Base-by-base conservation (phyloP, 1,140 invertebrate genomes). In the Rhopalosiphum maidis region DNA sequence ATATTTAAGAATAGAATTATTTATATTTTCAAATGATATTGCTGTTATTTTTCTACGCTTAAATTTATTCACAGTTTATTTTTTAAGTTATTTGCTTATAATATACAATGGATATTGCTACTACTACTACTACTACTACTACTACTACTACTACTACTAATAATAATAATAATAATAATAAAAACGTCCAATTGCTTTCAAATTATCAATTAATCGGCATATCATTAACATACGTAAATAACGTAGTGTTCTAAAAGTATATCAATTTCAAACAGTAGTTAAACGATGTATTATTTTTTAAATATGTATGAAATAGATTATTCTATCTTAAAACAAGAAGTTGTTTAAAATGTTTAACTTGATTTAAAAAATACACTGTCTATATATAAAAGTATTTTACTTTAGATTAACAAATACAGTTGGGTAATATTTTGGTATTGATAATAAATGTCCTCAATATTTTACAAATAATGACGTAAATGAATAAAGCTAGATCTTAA, bases 21-120 rank as follows among this genome's bases (percentile, higher is more conserved):
- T 37, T 25, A 18, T 89, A 37, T 89, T 77, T 88, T 88, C n/a
- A 48, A 88, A 88, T 51, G 21, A 51, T 89, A 89, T 89, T 89
- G 35, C 48, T 89, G 35, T 9, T 43, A 30, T 85, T 30, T 85
- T 43, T 41, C 22, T 85, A 85, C 23, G 23, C 9, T 85, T 85
- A 85, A 35, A 22, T 88, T 55, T 54, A 55, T 89, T 54, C n/a
- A 89, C 22, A 89, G n/a, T 54, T 89, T 54, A 54, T 89, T 89
- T 54, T 48, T 6, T 9, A 41, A 37, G 11, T 89, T 86, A 25
- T 37, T 37, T n/a, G 46, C 86, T n/a, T 54, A 55, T 25, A 89
- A 55, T 54, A 55, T 55, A 51, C n/a, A 89, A 89, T 37, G 37
- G 35, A 88, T 55, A 41, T 55, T 3, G 18, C 1, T 41, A 41